phyloP scores from a whole-genome alignment of 2,888 invertebrate species.

The Crepidodera aurea region DNA sequence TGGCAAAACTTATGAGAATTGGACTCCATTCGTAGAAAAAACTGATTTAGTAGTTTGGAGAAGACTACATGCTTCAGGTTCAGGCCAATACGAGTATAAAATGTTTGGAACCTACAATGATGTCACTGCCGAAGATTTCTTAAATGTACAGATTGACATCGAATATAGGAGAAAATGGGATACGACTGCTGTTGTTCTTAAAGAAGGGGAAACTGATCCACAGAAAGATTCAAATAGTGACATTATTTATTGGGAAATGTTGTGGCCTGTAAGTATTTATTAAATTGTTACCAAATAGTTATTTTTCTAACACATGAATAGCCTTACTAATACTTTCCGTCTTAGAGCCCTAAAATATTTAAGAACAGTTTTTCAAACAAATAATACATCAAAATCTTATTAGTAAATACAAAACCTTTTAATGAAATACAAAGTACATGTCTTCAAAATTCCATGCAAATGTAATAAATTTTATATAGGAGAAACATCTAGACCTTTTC shows the following conservation, averaged over 20 bases:
- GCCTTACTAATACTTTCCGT: no score
- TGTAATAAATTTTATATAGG: no score
- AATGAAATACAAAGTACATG: no score
- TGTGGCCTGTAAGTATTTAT: constrained; percentile 80
- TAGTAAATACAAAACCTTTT: no score
- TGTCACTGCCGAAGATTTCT: constrained; percentile 79
- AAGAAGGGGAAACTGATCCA: constrained; percentile 74
- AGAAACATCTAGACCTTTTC: no score
- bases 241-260: constrained; percentile 87
- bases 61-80: constrained; percentile 71
- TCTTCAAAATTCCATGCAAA: no score
- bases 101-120: constrained; percentile 85
- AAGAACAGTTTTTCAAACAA: no score
- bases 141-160: constrained; percentile 83
- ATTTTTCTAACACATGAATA: no score
- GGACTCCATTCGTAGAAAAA: constrained; percentile 83
- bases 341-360: no score
- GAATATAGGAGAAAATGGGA: constrained; percentile 84
- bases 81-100: constrained; percentile 83
- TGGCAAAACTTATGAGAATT: constrained; percentile 63
- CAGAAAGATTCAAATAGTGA: constrained; percentile 69
- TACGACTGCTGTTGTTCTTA: constrained; percentile 74
- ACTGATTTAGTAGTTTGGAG: constrained; percentile 85
- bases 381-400: no score
- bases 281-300: constrained; percentile 10